Conservation (phyloP, 1,140 invertebrate species). For the Atta cephalotes region DNA sequence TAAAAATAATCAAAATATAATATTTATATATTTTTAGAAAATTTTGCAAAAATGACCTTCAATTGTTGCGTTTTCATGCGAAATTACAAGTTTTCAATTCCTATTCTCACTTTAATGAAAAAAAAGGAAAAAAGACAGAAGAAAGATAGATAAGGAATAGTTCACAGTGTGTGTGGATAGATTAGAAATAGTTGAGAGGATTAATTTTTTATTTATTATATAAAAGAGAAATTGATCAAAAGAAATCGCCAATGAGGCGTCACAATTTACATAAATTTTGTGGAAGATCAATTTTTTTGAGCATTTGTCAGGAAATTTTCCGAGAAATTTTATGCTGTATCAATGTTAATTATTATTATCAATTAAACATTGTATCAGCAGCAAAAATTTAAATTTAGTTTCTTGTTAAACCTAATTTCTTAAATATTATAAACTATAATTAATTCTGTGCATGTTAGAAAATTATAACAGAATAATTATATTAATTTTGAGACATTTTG, state of each 20-base stretch:
- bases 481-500: not conserved
- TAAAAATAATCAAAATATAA: not conserved
- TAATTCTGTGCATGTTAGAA: constrained; percentile 12
- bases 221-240: not conserved
- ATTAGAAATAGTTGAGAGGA: not conserved
- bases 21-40: constrained; percentile 21
- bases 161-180: not conserved
- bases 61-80: not conserved
- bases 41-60: not conserved
- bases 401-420: not conserved
- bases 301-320: constrained; percentile 29
- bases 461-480: constrained; percentile 15
- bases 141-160: constrained; percentile 16
- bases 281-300: constrained; percentile 9
- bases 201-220: not conserved
- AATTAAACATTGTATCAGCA: constrained; percentile 10
- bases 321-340: not conserved
- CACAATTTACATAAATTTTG: constrained; percentile 43
- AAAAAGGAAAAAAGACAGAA: not conserved
- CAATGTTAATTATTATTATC: constrained; percentile 8
- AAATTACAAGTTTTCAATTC: constrained; percentile 23
- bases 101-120: not conserved
- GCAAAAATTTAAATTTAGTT: constrained; percentile 13
- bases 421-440: constrained; percentile 34
- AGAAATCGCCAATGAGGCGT: constrained; percentile 38